Evolutionary conservation across 2,888 invertebrate genomes (phyloP).

Genomic region (Philereme vetulata): DNA sequence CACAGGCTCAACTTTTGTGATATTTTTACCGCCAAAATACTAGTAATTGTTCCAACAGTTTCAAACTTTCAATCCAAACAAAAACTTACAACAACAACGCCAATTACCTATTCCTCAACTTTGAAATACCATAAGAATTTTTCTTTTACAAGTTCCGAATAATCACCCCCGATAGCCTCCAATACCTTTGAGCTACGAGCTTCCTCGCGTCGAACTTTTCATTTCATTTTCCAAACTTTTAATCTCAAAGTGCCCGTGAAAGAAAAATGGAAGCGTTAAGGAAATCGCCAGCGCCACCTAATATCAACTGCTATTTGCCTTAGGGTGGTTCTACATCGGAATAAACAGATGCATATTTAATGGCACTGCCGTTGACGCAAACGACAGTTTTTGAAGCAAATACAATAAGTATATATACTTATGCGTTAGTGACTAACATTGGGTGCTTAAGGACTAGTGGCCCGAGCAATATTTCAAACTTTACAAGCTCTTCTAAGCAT

Average conservation of each 20-base stretch:
- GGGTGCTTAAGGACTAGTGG: too few relatives aligned
- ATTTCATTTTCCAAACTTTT: slow-evolving; percentile 81
- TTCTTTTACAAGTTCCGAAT: slow-evolving; percentile 16
- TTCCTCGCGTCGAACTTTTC: slow-evolving; percentile 66
- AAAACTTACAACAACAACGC: neutral
- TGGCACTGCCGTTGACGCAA: neutral
- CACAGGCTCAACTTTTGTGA: too few relatives aligned
- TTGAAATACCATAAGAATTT: slow-evolving; percentile 25
- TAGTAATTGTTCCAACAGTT: too few relatives aligned
- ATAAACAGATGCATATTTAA: neutral
- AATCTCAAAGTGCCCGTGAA: slow-evolving; percentile 84
- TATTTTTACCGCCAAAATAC: too few relatives aligned
- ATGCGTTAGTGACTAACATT: too few relatives aligned
- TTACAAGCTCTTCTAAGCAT: too few relatives aligned
- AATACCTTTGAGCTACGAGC: slow-evolving; percentile 49
- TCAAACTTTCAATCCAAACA: neutral
- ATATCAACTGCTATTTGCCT: slow-evolving; percentile 67
- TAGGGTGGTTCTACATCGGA: slow-evolving; percentile 23
- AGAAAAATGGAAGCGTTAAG: slow-evolving; percentile 80
- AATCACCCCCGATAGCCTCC: slow-evolving; percentile 24
- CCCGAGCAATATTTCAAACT: too few relatives aligned
- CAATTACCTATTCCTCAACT: slow-evolving; percentile 21
- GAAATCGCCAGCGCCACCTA: slow-evolving; percentile 81
- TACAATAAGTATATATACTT: too few relatives aligned
- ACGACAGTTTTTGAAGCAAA: too few relatives aligned